Evolutionary conservation across 1,140 invertebrate genomes (phyloP), one percentile per base, ranked within the genome.

Genomic region (Leucophenga varia): DNA sequence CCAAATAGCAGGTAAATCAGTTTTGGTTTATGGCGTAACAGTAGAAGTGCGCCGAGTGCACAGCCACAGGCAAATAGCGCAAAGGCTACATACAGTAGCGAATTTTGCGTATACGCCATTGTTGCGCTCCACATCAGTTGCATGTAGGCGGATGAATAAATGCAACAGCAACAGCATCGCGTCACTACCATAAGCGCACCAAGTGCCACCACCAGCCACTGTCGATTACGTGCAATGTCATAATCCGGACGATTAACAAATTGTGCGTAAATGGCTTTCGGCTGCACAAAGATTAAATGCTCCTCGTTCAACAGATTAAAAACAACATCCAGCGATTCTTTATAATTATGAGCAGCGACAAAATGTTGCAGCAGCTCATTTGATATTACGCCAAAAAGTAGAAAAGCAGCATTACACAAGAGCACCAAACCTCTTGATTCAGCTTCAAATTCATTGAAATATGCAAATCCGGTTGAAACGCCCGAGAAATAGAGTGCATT

Each of bases 401-500:
- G 31, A 3, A 53, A 37, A 13, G 67, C 28, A n/a, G 59, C 51
- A 4, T 72, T 36, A 1, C 55, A 35, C 30, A 72, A 13, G 1
- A 38, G 45, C 13, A 69, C 55, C 17, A 72, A 36, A 12, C 61
- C 69, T 28, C 61, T 51, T 0, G 38, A 47, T 17, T 57, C 53
- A 13, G 69, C 59, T 38, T 72, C 64, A 31, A 72, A 57, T 39
- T 72, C 69, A 19, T 72, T 69, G 39, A 72, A 72, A n/a, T 64
- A 20, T n/a, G 49, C 21, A 32, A 72, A 72, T 9, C 69, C 69
- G 5, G 25, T 31, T 31, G 47, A 40, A 30, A 72, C 20, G 13
- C 69, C 69, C 7, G 52, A 38, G 7, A 58, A 55, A 35, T 69
- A 57, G 1, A 50, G 32, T 0, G 61, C 51, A 50, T 72, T 72